Evolutionary conservation across 2,113 vertebrate species (phyloP), one percentile per base, ranked within the genome.

Genomic region (Crotalus horridus): DNA sequence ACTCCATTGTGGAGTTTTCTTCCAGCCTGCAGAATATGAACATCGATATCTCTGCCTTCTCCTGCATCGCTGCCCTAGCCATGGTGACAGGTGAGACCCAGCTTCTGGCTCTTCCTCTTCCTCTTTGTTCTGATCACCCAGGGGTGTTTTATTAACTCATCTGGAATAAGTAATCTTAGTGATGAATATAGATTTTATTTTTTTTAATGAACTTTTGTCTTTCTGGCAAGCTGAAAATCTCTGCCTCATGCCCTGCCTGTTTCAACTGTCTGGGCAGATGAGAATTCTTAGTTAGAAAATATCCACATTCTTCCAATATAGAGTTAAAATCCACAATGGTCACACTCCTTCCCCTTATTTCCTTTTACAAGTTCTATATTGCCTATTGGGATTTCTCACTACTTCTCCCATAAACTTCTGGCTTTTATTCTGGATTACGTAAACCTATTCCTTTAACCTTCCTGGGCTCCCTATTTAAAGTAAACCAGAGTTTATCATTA

Each of bases 21-120:
- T 99, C 99, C 97, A 99, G 99, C 97, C 95, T 99, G 95, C 99
- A 99, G 93, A 99, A 99, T 97, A 99, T 99, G 99, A 99, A 98
- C 97, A 98, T 99, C 87, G 99, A 99, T 92, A 99, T 99, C 96
- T 99, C 99, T 88, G 99, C 99, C 92, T 99, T 99, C 97, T 99
- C 99, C 10, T 99, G 99, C 98, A 99, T 99, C 97, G 99, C 99
- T 90, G 99, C 99, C 93, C 98, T 99, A 95, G 99, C 99, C 93
- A 99, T 99, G 99, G 99, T 99, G 91, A 99, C 99, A 99, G 99
- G 99, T 99, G 96, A 95, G 98, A 98, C 96, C 90, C 87, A 46
- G 51, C 93, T 85, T 59, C 1, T 0, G 20, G 1, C 29, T 0
- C 39, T 20, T 39, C 88, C 29, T 17, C 55, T 85, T 92, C 59